A percentile compares a stretch with the other conserved stretches of the same genome.
Evolutionary conservation across 2,888 invertebrate genomes (phyloP).

Genomic region (Incurvaria masculella): DNA sequence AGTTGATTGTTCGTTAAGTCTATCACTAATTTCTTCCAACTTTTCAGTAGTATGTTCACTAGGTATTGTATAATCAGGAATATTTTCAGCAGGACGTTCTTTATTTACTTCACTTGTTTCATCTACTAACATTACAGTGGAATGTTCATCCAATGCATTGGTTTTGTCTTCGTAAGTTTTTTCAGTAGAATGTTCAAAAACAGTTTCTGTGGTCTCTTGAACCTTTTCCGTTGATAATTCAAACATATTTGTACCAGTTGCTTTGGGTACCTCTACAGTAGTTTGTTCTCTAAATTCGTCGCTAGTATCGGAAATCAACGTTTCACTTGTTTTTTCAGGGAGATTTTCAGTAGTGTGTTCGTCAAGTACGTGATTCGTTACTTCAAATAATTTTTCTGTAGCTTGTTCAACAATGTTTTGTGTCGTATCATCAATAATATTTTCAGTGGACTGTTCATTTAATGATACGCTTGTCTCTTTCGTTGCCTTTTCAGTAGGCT

Average conservation of each 20-base stretch:
- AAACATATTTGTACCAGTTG: too few relatives aligned
- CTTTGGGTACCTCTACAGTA: conserved; percentile 4
- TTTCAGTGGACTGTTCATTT: too few relatives aligned
- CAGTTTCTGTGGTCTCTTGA: not conserved
- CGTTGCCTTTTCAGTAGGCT: too few relatives aligned
- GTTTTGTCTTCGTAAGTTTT: not conserved
- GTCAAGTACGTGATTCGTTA: too few relatives aligned
- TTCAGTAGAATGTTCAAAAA: conserved; percentile 1
- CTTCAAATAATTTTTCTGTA: too few relatives aligned
- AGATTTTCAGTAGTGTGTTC: not conserved
- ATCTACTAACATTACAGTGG: not conserved
- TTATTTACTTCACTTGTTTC: not conserved
- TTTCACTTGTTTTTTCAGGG: not conserved
- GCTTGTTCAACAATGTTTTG: too few relatives aligned
- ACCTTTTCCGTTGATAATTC: conserved; percentile 10
- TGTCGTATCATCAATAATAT: too few relatives aligned
- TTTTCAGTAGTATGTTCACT: not conserved
- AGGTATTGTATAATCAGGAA: too few relatives aligned
- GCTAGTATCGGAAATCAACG: not conserved
- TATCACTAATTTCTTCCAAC: too few relatives aligned
- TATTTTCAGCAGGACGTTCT: too few relatives aligned
- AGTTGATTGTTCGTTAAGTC: not conserved
- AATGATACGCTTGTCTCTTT: too few relatives aligned
- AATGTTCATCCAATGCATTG: not conserved
- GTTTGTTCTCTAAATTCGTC: not conserved